Percentiles rank a stretch among this genome's conserved stretches.
phyloP scores from a whole-genome alignment of 1,140 invertebrate species.

The Micrasema minimum region DNA sequence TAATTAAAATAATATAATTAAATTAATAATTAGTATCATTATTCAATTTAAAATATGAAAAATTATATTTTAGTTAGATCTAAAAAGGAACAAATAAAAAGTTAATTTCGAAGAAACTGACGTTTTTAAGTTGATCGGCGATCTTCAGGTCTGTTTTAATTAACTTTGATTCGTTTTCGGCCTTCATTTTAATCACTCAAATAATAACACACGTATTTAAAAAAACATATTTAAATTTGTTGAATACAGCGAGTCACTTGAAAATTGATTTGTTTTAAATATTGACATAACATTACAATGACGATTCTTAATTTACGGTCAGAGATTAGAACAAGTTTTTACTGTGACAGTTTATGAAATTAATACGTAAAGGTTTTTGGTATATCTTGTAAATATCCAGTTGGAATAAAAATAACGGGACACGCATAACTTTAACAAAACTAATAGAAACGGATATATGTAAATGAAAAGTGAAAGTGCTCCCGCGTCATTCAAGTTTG shows the following conservation, averaged over 20 bases:
- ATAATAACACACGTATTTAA: not conserved
- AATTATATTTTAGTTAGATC: not conserved
- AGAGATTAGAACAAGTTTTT: too few species aligned
- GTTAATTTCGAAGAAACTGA: not conserved
- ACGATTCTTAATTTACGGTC: too few species aligned
- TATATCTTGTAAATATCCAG: not conserved
- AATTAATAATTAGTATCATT: not conserved
- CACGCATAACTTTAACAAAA: conserved; percentile 30
- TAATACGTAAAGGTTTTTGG: too few species aligned
- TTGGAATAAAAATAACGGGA: conserved; percentile 33
- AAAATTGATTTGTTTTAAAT: conserved; percentile 5
- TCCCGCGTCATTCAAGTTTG: too few species aligned
- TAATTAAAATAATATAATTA: conserved; percentile 4
- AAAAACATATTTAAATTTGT: not conserved
- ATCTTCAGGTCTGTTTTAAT: conserved; percentile 10
- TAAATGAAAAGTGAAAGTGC: too few species aligned
- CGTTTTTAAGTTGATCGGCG: not conserved
- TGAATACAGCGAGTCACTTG: not conserved
- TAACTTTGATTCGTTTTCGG: not conserved
- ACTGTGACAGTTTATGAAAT: too few species aligned
- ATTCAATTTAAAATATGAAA: not conserved
- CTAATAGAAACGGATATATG: too few species aligned
- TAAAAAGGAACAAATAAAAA: not conserved
- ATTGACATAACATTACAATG: not conserved
- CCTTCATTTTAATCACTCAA: conserved; percentile 18